These are phyloP conservation scores for Eulemur coronatus DNA, from an alignment of 2,797 vertebrate species.

Conservation along the genomic window DNA sequence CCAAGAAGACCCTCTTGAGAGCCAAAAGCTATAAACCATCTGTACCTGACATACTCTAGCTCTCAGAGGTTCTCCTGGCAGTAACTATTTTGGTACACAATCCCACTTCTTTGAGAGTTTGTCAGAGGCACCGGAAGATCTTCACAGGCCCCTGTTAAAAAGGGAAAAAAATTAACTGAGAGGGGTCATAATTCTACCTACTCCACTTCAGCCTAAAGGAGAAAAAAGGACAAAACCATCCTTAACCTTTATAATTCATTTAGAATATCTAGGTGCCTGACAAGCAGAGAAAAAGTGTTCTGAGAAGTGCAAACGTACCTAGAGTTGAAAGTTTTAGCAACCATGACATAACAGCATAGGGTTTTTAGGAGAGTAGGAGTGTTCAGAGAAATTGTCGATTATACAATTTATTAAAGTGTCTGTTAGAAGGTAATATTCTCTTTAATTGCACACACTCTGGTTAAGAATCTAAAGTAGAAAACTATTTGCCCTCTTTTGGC, in stretches of 20 bases:
- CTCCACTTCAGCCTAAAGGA: background rate
- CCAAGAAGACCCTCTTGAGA: background rate
- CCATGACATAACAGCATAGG: background rate
- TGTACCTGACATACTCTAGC: background rate
- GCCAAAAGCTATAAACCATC: background rate
- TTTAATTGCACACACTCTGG: slow-evolving; percentile 43
- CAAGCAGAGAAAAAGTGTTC: background rate
- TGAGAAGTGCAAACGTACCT: slow-evolving; percentile 22
- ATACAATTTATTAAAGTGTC: slow-evolving; percentile 34
- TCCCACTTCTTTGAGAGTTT: background rate
- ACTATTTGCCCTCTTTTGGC: background rate
- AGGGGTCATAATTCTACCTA: slow-evolving; percentile 22
- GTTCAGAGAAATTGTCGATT: slow-evolving; percentile 15
- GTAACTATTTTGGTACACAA: background rate
- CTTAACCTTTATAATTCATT: slow-evolving; percentile 68
- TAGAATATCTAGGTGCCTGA: slow-evolving; percentile 36
- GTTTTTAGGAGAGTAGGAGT: background rate
- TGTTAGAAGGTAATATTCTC: slow-evolving; percentile 37
- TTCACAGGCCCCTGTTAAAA: background rate
- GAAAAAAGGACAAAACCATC: slow-evolving; percentile 37
- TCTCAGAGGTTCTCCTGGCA: background rate
- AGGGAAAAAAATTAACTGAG: slow-evolving; percentile 37
- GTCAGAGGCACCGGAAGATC: background rate
- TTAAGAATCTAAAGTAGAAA: slow-evolving; percentile 30
- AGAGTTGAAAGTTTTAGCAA: slow-evolving; percentile 23